Conservation (phyloP, 2,888 invertebrate genomes). For the Metellina segmentata region DNA sequence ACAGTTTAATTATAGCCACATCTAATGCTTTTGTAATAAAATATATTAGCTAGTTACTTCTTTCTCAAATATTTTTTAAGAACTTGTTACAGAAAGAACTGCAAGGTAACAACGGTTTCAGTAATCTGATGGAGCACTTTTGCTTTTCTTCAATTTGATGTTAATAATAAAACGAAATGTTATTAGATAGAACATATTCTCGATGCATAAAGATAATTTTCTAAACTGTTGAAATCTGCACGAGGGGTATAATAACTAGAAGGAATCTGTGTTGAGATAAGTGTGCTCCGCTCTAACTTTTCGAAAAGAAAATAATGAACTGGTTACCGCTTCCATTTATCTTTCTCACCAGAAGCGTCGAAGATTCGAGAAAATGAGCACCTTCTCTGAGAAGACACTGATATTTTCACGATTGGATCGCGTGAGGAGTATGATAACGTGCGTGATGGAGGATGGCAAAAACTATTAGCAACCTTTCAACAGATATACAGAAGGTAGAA, state of each 20-base stretch:
- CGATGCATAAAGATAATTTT: not conserved
- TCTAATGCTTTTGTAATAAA: not conserved
- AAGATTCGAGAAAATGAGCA: slow-evolving; percentile 26
- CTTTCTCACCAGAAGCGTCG: not conserved
- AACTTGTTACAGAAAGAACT: not conserved
- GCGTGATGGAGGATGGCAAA: slow-evolving; percentile 18
- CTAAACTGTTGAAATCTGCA: not conserved
- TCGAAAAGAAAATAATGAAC: not conserved
- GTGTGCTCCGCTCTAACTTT: not conserved
- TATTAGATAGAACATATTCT: not conserved
- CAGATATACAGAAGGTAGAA: not conserved
- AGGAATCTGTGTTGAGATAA: too few relatives aligned
- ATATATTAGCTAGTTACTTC: not conserved
- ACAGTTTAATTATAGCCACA: not conserved
- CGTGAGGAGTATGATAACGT: slow-evolving; percentile 5
- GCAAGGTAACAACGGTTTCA: not conserved
- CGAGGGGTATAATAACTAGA: not conserved
- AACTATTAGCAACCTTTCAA: slow-evolving; percentile 44
- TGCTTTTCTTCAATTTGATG: not conserved
- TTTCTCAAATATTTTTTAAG: not conserved
- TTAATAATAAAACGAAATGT: not conserved
- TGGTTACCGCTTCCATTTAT: not conserved
- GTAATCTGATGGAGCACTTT: not conserved
- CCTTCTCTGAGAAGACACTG: slow-evolving; percentile 52
- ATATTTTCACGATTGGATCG: slow-evolving; percentile 47